Evolutionary conservation across 2,113 vertebrate species (phyloP), one percentile per base, ranked within the genome.

Genomic region (Madoqua kirkii): DNA sequence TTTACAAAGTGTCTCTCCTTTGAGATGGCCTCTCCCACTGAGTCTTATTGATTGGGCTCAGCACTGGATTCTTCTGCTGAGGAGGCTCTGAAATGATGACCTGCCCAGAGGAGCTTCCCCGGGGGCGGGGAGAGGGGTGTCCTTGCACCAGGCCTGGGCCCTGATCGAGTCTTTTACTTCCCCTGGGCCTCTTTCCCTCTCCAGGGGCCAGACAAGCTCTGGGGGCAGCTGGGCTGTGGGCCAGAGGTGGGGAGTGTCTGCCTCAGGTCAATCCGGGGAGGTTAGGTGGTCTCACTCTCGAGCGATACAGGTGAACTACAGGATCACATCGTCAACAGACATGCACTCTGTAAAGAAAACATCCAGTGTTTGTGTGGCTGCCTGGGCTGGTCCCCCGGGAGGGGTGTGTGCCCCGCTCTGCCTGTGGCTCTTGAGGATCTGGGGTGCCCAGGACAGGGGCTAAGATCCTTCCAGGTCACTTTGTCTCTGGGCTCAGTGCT

Each of bases 331-430:
- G 14, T 27, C 33, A 2, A 14, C 0, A 11, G 33, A 59, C 3
- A 9, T 0, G 0, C 1, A 3, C 76, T 57, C 8, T 7, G 2
- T 9, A 36, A 17, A 3, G 40, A 82, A 4, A 33, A 15, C n/a
- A 25, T 7, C 2, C 3, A 4, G 31, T 5, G 45, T 48, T 16
- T 62, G 45, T 0, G 21, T 0, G 7, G n/a, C 31, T 36, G 50
- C 48, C 4, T 3, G 27, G 33, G 60, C 5, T 2, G 17, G 25
- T 3, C 33, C 81, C 29, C 43, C 50, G 1, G 1, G n/a, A 3
- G 7, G 33, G 36, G 3, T 3, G 50, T 9, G 27, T 0, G 2
- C 5, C 9, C 60, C 1, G 0, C 3, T 7, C 12, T 11, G 33
- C 7, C 36, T 19, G 3, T 5, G 48, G 14, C 45, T 6, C 0